Conservation (phyloP, 2,797 vertebrate species). For the Crenuchus spilurus region DNA sequence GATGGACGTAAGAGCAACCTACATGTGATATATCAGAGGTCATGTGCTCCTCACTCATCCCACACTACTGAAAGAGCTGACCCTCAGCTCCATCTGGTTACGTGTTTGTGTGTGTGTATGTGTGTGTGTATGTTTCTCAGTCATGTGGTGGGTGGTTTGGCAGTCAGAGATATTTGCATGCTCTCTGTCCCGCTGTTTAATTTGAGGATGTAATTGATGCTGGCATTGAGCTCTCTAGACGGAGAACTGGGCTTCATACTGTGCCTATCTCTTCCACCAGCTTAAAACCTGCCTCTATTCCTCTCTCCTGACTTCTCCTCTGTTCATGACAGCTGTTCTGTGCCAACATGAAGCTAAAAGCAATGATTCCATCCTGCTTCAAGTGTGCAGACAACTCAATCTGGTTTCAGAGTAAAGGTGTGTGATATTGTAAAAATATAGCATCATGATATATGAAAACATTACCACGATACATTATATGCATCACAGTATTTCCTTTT, state of each 20-base stretch:
- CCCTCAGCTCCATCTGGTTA: conserved; percentile 35
- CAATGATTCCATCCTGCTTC: neutral
- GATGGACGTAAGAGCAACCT: conserved; percentile 18
- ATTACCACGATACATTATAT: no score
- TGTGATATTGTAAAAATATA: no score
- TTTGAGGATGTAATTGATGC: conserved; percentile 71
- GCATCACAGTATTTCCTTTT: no score
- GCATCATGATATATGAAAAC: no score
- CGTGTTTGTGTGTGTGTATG: conserved; percentile 27
- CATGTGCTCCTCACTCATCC: conserved; percentile 19
- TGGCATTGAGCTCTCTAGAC: conserved; percentile 41
- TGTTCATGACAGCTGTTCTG: conserved; percentile 16
- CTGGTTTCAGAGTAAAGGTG: neutral
- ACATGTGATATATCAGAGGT: conserved; percentile 11
- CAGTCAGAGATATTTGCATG: conserved; percentile 59
- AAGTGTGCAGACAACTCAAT: conserved; percentile 1
- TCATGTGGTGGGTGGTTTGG: conserved; percentile 52
- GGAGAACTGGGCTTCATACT: conserved; percentile 26
- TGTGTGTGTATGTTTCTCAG: conserved; percentile 31
- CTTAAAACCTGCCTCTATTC: conserved; percentile 32
- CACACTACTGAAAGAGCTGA: conserved; percentile 42
- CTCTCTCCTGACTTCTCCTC: conserved; percentile 8
- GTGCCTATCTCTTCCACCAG: conserved; percentile 43
- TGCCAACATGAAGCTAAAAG: conserved; percentile 10
- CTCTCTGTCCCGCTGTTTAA: conserved; percentile 69